Base-by-base conservation (phyloP, 1,140 invertebrate genomes). In the Drosophila bifasciata region DNA sequence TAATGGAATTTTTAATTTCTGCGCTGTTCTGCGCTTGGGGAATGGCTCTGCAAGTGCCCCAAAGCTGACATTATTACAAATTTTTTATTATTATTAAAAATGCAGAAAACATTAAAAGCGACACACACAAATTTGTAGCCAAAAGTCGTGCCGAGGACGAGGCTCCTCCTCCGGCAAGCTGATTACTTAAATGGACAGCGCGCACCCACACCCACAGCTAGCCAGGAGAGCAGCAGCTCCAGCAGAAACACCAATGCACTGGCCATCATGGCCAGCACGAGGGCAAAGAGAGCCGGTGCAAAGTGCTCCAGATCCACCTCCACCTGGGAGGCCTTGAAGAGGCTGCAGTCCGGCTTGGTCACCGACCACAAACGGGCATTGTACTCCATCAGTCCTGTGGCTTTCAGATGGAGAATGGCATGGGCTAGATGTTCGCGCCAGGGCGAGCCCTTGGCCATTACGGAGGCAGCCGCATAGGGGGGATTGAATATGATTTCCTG, bases 1-100 rank as follows among this genome's bases (percentile, higher is more conserved):
- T 77, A 79, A 85, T 85, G 80, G 80, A 84, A 84, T 84, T 84
- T 84, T 85, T 84, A 84, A 84, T 84, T 85, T 78, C 39, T 46
- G 41, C 23, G 44, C 66, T 60, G 40, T 76, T 36, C 32, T 5
- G 3, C 63, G 60, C n/a, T 48, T 36, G 25, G 66, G 66, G 63
- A 69, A 52, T 59, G 53, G 56, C 56, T 39, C 56, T 39, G 25
- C 39, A 32, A 57, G 40, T 23, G 17, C 6, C 43, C 43, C 49
- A 19, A 40, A 58, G 52, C 73, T 74, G 73, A 76, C 50, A 76
- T 76, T 76, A 76, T 85, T 76, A 72, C 59, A 57, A 57, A 69
- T 74, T 80, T 85, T 62, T 80, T 57, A 73, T 71, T 62, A 62
- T 62, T 85, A 70, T 81, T 57, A 80, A 80, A 72, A 81, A 79